Conservation (phyloP, 2,113 vertebrate genomes). For the Uropsilus gracilis region DNA sequence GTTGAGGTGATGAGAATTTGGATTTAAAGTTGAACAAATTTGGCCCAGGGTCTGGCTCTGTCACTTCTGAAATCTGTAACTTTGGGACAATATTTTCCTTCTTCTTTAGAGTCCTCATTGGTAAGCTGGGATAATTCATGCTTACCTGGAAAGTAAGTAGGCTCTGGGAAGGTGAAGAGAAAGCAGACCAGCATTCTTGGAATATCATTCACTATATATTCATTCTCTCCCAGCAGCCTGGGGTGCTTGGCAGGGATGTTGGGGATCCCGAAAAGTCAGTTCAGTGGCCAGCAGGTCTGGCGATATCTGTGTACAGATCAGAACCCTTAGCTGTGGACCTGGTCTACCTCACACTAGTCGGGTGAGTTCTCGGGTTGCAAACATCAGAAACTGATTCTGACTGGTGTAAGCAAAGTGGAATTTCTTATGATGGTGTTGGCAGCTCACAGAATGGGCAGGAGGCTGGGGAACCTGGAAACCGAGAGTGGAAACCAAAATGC, state of each 20-base stretch:
- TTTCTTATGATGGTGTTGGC: neutral
- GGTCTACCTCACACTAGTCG: fast-evolving
- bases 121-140: neutral
- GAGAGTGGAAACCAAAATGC: neutral
- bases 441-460: neutral
- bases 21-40: slow-evolving; percentile 19
- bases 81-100: neutral
- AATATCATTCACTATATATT: neutral
- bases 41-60: neutral
- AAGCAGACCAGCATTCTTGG: neutral
- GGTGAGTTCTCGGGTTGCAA: neutral
- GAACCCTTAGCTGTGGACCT: neutral
- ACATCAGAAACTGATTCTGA: neutral
- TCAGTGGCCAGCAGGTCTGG: neutral
- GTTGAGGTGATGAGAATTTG: neutral
- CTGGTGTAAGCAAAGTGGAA: neutral
- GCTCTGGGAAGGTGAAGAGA: neutral
- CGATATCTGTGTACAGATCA: neutral
- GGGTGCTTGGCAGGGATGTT: too few relatives aligned
- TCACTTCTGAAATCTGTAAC: neutral
- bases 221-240: neutral
- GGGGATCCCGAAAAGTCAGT: neutral
- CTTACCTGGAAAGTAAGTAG: neutral
- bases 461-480: neutral
- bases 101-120: neutral